Conservation (phyloP, 2,797 vertebrate genomes). For the Peromyscus nudipes region DNA sequence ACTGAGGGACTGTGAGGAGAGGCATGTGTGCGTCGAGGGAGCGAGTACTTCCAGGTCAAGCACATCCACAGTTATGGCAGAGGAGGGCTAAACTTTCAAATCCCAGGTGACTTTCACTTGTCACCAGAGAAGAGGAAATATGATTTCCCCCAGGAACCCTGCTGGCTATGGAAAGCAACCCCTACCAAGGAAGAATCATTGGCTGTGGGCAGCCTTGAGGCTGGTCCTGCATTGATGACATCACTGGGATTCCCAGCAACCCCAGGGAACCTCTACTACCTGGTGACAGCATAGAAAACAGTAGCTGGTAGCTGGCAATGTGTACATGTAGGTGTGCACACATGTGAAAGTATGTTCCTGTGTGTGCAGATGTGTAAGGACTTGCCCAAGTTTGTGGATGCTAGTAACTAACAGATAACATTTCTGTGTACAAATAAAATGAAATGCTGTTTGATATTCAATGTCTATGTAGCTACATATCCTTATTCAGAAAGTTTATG, state of each 20-base stretch:
- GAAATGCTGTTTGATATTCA: neutral
- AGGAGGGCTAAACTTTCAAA: neutral
- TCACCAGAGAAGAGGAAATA: neutral
- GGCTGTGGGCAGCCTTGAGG: fast-evolving
- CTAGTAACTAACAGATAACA: neutral
- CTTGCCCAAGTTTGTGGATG: neutral
- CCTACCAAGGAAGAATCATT: fast-evolving
- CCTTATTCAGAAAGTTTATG: neutral
- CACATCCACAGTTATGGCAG: neutral
- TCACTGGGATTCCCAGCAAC: fast-evolving
- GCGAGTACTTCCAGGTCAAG: fast-evolving
- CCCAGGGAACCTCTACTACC: neutral
- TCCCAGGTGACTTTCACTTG: fast-evolving
- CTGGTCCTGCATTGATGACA: fast-evolving
- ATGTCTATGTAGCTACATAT: neutral
- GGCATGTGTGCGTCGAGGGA: fast-evolving
- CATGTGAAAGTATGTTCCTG: neutral
- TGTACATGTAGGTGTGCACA: no score
- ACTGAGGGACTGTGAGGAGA: fast-evolving
- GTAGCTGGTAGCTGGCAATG: neutral
- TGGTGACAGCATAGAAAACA: fast-evolving
- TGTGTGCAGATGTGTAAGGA: neutral
- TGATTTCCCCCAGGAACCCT: neutral
- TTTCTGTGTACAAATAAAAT: neutral
- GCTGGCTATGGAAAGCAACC: neutral